These are phyloP conservation scores for Melikaiella ostensackeni DNA, from an alignment of 2,888 invertebrate genomes.

Conservation along the genomic window DNA sequence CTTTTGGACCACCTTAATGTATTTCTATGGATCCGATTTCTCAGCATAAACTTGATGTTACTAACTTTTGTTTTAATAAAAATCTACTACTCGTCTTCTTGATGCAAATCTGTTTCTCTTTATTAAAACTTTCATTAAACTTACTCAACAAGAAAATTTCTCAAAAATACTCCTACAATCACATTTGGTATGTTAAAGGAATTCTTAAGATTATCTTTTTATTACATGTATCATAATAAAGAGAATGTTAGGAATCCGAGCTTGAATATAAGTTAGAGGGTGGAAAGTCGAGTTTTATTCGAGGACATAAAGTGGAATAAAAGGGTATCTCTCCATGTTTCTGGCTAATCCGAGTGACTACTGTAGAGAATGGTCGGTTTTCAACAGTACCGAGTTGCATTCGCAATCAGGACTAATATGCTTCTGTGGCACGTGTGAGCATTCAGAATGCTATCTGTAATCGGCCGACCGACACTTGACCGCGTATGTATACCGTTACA, in stretches of 20 bases:
- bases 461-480: conserved; percentile 35
- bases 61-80: no score
- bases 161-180: background rate
- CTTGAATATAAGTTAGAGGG: background rate
- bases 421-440: conserved; percentile 16
- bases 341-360: conserved; percentile 2
- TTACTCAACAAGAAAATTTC: no score
- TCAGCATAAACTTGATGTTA: no score
- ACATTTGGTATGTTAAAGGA: background rate
- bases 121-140: no score
- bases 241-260: background rate
- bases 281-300: conserved; percentile 14
- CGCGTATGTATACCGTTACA: conserved; percentile 1
- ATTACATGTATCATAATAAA: background rate
- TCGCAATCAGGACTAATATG: conserved; percentile 14
- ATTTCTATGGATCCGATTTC: no score
- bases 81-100: no score
- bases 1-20: no score
- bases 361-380: conserved; percentile 17
- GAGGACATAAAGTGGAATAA: conserved; percentile 22
- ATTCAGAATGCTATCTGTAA: conserved; percentile 36
- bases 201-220: background rate
- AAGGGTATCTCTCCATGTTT: conserved; percentile 21
- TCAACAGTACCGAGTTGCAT: conserved; percentile 23
- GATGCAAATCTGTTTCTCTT: no score